A percentile compares a stretch with the other conserved stretches of the same genome.
phyloP scores from a whole-genome alignment of 1,140 invertebrate genomes.

The Reticulitermes speratus region DNA sequence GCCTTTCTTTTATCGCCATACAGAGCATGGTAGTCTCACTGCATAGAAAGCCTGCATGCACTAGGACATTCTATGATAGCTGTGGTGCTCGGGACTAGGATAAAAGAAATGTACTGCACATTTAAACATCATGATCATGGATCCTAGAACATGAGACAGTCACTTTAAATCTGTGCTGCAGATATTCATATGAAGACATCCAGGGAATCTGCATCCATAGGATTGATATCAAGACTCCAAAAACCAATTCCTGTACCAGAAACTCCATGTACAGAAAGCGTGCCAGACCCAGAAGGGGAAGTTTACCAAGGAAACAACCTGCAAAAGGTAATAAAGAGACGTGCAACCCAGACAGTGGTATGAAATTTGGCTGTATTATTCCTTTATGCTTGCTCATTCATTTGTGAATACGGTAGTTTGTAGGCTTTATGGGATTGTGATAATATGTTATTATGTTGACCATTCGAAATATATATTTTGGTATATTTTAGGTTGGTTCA shows the following conservation, averaged over 20 bases:
- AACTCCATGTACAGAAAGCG: conserved; percentile 57
- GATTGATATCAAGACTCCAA: background rate
- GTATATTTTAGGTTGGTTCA: no score
- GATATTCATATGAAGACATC: background rate
- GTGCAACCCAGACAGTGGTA: conserved; percentile 69
- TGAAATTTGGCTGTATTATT: conserved; percentile 37
- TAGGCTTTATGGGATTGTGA: background rate
- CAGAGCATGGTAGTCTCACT: no score
- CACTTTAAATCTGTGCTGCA: background rate
- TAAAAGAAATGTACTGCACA: no score
- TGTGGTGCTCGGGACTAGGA: no score
- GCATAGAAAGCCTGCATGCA: no score
- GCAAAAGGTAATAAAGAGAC: conserved; percentile 64
- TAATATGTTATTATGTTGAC: background rate
- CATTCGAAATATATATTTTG: background rate
- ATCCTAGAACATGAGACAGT: no score
- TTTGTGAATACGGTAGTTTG: background rate
- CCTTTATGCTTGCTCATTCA: background rate
- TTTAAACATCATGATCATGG: background rate
- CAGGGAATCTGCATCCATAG: background rate
- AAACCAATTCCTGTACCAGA: conserved; percentile 40
- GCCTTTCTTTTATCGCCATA: no score
- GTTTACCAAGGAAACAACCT: conserved; percentile 59
- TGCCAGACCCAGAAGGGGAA: conserved; percentile 54
- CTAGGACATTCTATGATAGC: no score